Evolutionary conservation across 2,888 invertebrate genomes (phyloP).

Genomic region (Clivina fossor): DNA sequence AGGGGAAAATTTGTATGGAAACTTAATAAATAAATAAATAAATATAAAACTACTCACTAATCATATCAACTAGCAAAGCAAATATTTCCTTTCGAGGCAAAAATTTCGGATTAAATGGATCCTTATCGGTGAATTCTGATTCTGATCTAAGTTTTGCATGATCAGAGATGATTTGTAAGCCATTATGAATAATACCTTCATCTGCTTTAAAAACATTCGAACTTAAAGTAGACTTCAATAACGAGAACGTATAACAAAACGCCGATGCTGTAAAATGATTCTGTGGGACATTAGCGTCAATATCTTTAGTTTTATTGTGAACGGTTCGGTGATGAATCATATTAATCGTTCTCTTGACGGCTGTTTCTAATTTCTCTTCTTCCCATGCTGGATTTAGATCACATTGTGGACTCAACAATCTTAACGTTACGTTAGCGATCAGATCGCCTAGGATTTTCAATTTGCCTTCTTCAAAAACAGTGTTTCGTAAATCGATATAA

Average conservation of each 20-base stretch:
- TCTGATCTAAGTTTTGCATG: conserved; percentile 69
- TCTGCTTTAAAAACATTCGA: conserved; percentile 55
- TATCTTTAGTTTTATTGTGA: conserved; percentile 44
- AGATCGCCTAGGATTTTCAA: conserved; percentile 57
- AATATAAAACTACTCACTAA: conserved; percentile 59
- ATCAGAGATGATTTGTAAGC: conserved; percentile 67
- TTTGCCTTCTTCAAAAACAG: conserved; percentile 56
- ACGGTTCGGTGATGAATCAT: conserved; percentile 59
- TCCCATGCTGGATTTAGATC: conserved; percentile 78
- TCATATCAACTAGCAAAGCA: conserved; percentile 73
- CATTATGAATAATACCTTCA: conserved; percentile 61
- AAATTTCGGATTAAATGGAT: conserved; percentile 71
- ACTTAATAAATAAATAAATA: background rate
- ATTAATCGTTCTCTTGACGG: conserved; percentile 66
- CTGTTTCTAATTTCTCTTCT: conserved; percentile 64
- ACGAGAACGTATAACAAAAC: conserved; percentile 81
- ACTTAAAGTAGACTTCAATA: conserved; percentile 66
- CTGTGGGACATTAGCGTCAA: conserved; percentile 41
- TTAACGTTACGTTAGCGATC: conserved; percentile 72
- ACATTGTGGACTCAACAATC: conserved; percentile 77
- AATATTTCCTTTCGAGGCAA: conserved; percentile 84
- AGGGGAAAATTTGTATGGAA: too few species aligned
- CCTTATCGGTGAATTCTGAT: conserved; percentile 51
- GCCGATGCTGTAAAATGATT: conserved; percentile 68
- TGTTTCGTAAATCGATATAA: conserved; percentile 62